Conservation (phyloP, 1,140 invertebrate genomes). For the Bathynomus jamesi region DNA sequence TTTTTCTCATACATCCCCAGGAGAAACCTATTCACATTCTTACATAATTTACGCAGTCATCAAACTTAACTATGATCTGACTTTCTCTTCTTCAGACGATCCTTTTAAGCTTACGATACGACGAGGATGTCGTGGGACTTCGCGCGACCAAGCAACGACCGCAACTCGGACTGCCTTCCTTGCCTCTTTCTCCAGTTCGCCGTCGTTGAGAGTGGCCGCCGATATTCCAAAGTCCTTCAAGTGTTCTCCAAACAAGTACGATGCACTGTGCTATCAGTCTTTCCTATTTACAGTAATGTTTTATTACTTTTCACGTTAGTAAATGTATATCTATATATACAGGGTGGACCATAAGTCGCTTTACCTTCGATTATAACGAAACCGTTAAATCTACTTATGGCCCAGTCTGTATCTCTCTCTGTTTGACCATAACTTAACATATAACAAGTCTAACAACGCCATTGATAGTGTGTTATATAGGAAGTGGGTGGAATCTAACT, state of each 20-base stretch:
- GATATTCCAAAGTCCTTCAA: constrained; percentile 77
- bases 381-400: background rate
- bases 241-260: constrained; percentile 73
- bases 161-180: constrained; percentile 75
- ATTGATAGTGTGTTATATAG: too few relatives aligned
- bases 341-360: too few relatives aligned
- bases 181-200: constrained; percentile 83
- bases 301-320: background rate
- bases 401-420: too few relatives aligned
- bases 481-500: too few relatives aligned
- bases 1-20: too few relatives aligned
- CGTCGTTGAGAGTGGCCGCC: constrained; percentile 70
- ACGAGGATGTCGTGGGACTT: constrained; percentile 82
- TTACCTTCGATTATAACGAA: background rate
- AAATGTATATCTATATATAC: constrained; percentile 3
- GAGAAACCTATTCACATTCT: too few relatives aligned
- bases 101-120: constrained; percentile 71
- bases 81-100: constrained; percentile 56
- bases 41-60: too few relatives aligned
- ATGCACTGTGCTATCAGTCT: background rate
- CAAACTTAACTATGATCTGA: too few relatives aligned
- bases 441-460: too few relatives aligned
- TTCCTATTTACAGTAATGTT: too few relatives aligned
- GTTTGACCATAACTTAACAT: too few relatives aligned
- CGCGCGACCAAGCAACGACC: constrained; percentile 70